These are phyloP conservation scores for Eubasilissa splendida DNA, from an alignment of 2,888 invertebrate genomes.

Conservation along the genomic window DNA sequence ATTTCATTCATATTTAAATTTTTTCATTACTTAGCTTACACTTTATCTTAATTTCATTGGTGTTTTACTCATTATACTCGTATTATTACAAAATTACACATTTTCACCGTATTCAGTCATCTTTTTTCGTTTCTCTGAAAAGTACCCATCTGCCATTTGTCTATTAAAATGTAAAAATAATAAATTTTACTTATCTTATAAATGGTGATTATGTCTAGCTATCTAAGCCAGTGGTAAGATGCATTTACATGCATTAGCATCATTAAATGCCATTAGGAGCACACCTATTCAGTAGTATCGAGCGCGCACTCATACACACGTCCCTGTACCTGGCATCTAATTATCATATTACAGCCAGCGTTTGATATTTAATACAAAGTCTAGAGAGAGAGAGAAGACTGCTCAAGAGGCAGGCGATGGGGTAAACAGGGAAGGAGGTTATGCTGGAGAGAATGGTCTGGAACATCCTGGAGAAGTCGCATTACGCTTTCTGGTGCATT, in stretches of 20 bases:
- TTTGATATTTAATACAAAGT: constrained; percentile 13
- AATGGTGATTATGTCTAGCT: no score
- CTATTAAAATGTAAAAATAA: background rate
- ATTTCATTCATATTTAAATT: no score
- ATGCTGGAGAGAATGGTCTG: background rate
- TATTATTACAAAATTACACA: no score
- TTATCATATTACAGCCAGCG: constrained; percentile 26
- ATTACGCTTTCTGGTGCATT: background rate
- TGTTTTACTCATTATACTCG: no score
- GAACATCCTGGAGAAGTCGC: constrained; percentile 2
- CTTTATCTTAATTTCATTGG: no score
- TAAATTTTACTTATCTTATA: background rate
- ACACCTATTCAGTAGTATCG: background rate
- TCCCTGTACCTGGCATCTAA: background rate
- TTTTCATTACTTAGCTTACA: no score
- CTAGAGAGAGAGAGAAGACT: constrained; percentile 2
- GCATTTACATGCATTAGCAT: constrained; percentile 21
- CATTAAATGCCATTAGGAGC: constrained; percentile 21
- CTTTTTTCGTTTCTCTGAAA: background rate
- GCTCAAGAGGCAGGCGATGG: background rate
- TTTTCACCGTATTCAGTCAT: no score
- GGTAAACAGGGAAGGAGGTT: background rate
- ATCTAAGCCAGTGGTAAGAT: background rate
- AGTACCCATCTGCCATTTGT: background rate
- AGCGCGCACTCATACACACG: background rate